A percentile compares a stretch with the other conserved stretches of the same genome.
Evolutionary conservation across 2,888 invertebrate genomes (phyloP).

Genomic region (Lissonota sp.): DNA sequence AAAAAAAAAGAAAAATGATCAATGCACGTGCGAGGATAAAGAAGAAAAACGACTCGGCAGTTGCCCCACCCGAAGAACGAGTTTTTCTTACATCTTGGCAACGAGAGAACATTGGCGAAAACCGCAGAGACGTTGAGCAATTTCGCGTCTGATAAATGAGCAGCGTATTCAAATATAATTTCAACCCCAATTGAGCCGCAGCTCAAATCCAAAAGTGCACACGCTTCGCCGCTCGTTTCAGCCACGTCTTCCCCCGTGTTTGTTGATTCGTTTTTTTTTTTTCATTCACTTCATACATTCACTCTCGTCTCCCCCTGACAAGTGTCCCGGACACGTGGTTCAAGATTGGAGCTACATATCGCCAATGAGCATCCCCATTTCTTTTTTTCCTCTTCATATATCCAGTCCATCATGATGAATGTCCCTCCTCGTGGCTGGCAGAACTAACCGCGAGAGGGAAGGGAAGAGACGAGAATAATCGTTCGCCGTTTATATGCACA

Average conservation of each 20-base stretch:
- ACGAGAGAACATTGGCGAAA: constrained; percentile 57
- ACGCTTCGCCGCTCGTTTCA: constrained; percentile 47
- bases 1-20: constrained; percentile 27
- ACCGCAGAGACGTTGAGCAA: constrained; percentile 61
- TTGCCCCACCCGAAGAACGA: constrained; percentile 75
- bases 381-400: not conserved
- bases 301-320: constrained; percentile 67
- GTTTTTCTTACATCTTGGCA: constrained; percentile 60
- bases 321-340: constrained; percentile 74
- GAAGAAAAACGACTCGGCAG: constrained; percentile 40
- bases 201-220: not conserved
- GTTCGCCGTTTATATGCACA: constrained; percentile 30
- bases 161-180: constrained; percentile 80
- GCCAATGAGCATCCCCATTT: constrained; percentile 79
- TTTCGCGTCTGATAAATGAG: constrained; percentile 79
- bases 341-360: constrained; percentile 62
- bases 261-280: constrained; percentile 58
- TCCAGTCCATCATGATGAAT: constrained; percentile 38
- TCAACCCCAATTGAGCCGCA: constrained; percentile 80
- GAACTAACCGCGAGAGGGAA: not conserved
- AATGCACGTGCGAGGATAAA: not conserved
- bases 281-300: not conserved
- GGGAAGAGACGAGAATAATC: constrained; percentile 16
- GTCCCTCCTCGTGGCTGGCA: not conserved
- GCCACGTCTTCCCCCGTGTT: constrained; percentile 36